Percentiles rank a stretch among this genome's conserved stretches.
Evolutionary conservation across 2,797 vertebrate genomes (phyloP).

Genomic region (Eupleurogrammus muticus): DNA sequence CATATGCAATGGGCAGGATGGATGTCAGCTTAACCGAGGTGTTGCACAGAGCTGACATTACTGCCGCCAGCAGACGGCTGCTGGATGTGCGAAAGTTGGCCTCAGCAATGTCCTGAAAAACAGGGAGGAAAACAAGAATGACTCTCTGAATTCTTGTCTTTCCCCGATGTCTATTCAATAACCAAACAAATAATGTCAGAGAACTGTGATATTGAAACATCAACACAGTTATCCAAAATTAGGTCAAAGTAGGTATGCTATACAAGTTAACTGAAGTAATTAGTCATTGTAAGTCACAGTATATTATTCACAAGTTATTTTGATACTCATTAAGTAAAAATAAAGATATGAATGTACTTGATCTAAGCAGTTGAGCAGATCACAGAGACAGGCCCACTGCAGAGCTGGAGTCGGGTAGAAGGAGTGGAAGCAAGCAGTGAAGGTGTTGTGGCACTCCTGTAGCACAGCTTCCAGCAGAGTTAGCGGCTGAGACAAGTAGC

Average conservation of each 20-base stretch:
- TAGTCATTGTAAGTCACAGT: neutral
- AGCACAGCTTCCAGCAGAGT: slow-evolving; percentile 96
- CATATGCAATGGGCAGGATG: slow-evolving; percentile 97
- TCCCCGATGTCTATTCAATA: neutral
- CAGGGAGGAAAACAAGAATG: neutral
- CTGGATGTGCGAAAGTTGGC: slow-evolving; percentile 98
- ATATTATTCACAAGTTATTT: neutral
- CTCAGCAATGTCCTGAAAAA: slow-evolving; percentile 94
- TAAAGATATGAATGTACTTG: slow-evolving; percentile 81
- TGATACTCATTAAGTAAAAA: neutral
- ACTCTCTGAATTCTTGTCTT: neutral
- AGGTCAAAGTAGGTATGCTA: neutral
- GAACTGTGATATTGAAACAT: neutral
- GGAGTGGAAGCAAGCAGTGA: slow-evolving; percentile 98
- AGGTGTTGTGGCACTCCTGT: slow-evolving; percentile 98
- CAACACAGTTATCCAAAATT: neutral
- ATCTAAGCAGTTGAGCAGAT: slow-evolving; percentile 97
- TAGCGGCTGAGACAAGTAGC: slow-evolving; percentile 95
- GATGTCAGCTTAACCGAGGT: slow-evolving; percentile 97
- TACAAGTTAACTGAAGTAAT: neutral
- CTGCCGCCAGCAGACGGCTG: slow-evolving; percentile 95
- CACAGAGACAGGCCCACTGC: slow-evolving; percentile 98
- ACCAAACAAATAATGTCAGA: neutral
- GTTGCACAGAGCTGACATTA: slow-evolving; percentile 98
- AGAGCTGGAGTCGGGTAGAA: slow-evolving; percentile 98